Evolutionary conservation across 2,888 invertebrate species (phyloP).

Genomic region (Nemurella pictetii): DNA sequence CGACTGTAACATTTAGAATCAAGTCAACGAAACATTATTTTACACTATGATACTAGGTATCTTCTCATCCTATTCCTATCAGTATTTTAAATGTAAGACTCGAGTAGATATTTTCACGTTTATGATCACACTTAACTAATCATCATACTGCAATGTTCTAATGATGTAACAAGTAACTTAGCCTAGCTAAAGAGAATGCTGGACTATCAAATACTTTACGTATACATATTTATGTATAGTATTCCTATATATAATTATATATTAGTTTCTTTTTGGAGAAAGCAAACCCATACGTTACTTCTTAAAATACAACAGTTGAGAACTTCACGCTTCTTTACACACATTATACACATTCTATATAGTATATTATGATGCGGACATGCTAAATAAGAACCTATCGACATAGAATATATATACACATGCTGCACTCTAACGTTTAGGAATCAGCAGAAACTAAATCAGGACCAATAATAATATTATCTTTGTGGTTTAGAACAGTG

Average conservation of each 20-base stretch:
- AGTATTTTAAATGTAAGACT: too few relatives aligned
- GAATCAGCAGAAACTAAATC: neutral
- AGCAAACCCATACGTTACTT: too few relatives aligned
- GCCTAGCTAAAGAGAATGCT: neutral
- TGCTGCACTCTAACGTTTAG: neutral
- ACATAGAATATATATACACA: neutral
- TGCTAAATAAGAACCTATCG: too few relatives aligned
- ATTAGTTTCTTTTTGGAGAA: neutral
- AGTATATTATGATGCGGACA: neutral
- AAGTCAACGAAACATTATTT: neutral
- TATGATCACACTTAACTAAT: too few relatives aligned
- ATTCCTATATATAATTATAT: neutral
- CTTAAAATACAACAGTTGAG: too few relatives aligned
- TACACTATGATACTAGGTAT: neutral
- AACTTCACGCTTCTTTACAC: too few relatives aligned
- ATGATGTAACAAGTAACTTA: too few relatives aligned
- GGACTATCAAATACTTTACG: neutral
- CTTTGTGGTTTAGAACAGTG: too few relatives aligned
- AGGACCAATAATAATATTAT: neutral
- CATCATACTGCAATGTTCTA: too few relatives aligned
- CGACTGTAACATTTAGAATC: neutral
- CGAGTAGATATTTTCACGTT: too few relatives aligned
- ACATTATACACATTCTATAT: neutral
- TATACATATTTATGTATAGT: neutral
- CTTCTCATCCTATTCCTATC: too few relatives aligned